A percentile compares a stretch with the other conserved stretches of the same genome.
Conservation (phyloP, 1,140 invertebrate species). For the Drosophila seguyi region DNA sequence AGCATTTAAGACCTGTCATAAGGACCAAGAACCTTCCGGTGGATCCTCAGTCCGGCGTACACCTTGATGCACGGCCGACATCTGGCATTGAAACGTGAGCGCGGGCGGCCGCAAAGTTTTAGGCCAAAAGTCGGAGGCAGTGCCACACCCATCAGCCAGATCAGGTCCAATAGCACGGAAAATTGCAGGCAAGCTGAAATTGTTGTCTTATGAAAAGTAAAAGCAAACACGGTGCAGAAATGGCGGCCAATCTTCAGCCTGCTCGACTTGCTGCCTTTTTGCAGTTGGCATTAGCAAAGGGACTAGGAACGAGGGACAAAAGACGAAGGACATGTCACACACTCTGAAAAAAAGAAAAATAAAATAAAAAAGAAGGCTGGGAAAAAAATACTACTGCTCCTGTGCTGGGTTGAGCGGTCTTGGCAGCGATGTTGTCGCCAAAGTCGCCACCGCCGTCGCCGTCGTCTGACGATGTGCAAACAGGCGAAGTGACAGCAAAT, state of each 20-base stretch:
- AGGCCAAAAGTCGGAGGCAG: constrained; percentile 48
- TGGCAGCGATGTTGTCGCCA: constrained; percentile 52
- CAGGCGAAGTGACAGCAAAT: constrained; percentile 83
- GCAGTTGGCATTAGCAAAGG: constrained; percentile 69
- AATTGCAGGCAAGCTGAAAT: constrained; percentile 62
- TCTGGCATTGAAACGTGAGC: constrained; percentile 53
- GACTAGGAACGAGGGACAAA: neutral
- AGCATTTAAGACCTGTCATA: constrained; percentile 2
- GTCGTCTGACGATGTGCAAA: constrained; percentile 77
- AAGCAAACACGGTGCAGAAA: constrained; percentile 62
- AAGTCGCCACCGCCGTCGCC: constrained; percentile 32
- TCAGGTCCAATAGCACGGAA: constrained; percentile 76
- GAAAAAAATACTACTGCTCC: constrained; percentile 33
- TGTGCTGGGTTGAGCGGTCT: constrained; percentile 77
- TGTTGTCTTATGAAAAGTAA: constrained; percentile 68
- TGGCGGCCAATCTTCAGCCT: constrained; percentile 54
- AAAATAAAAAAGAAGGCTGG: neutral
- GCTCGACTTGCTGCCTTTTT: constrained; percentile 65
- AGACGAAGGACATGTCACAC: constrained; percentile 51
- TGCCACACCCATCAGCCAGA: constrained; percentile 60
- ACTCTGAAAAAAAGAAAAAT: constrained; percentile 6
- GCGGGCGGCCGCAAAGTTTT: constrained; percentile 53
- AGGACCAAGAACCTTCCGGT: constrained; percentile 9
- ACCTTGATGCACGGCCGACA: constrained; percentile 29
- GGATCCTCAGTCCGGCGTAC: neutral